A percentile compares a stretch with the other conserved stretches of the same genome.
Conservation (phyloP, 1,140 invertebrate species). For the Ceratosolen solmsi region DNA sequence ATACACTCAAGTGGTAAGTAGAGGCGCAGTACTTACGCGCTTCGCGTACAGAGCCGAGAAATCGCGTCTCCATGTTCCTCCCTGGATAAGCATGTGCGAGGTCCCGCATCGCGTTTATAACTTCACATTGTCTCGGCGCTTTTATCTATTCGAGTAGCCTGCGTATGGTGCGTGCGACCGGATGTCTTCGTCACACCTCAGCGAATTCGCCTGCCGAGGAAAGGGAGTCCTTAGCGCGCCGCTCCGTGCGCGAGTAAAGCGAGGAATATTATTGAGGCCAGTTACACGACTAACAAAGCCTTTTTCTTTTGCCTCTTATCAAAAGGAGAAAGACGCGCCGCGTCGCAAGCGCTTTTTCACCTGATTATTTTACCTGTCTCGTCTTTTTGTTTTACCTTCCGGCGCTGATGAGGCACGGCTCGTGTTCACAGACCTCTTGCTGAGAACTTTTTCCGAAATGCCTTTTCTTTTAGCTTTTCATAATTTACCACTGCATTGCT, state of each 20-base stretch:
- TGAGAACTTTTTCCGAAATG: too few species aligned
- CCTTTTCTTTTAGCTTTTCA: too few species aligned
- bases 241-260: background rate
- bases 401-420: too few species aligned
- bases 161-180: constrained; percentile 65
- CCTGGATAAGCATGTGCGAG: constrained; percentile 9
- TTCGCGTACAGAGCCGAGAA: constrained; percentile 36
- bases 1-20: background rate
- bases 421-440: too few species aligned
- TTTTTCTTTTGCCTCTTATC: background rate
- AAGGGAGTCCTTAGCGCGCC: constrained; percentile 8
- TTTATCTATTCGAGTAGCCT: constrained; percentile 13
- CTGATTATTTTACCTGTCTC: background rate
- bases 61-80: constrained; percentile 48
- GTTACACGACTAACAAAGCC: constrained; percentile 8
- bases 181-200: constrained; percentile 67
- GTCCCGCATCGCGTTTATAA: constrained; percentile 46
- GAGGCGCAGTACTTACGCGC: background rate
- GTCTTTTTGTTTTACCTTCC: background rate
- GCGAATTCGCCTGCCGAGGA: constrained; percentile 51
- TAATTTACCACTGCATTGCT: too few species aligned
- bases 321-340: background rate
- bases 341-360: background rate
- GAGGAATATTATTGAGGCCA: background rate
- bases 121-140: constrained; percentile 25